Conservation (phyloP, 2,797 vertebrate genomes). For the Pipistrellus nathusii region DNA sequence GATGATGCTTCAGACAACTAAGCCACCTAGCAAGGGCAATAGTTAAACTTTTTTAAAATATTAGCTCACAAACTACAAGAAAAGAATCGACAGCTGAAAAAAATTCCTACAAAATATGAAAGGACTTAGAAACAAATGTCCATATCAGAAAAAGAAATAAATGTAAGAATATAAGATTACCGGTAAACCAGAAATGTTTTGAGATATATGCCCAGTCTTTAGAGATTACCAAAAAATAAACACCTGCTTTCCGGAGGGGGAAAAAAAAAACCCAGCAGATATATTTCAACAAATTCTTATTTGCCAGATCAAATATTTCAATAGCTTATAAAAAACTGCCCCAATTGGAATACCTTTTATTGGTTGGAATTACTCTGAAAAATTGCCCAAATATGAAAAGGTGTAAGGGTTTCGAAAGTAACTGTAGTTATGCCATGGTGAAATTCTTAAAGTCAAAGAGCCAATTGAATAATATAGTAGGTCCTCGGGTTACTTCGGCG, state of each 20-base stretch:
- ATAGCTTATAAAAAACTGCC: not conserved
- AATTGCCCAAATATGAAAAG: not conserved
- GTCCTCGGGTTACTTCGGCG: too few relatives aligned
- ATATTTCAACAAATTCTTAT: slow-evolving; percentile 26
- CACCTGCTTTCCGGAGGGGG: not conserved
- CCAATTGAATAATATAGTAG: not conserved
- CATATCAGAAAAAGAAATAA: not conserved
- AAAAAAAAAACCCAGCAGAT: not conserved
- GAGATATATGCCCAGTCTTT: not conserved
- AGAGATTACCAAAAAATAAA: not conserved
- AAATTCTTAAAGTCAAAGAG: not conserved
- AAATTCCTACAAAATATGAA: not conserved
- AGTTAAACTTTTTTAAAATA: slow-evolving; percentile 32
- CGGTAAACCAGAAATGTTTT: not conserved
- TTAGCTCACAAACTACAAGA: not conserved
- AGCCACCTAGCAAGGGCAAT: not conserved
- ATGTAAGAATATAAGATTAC: not conserved
- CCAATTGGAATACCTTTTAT: not conserved
- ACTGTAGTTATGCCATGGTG: not conserved
- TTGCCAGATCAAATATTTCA: slow-evolving; percentile 44
- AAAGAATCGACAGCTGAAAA: not conserved
- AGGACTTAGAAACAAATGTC: not conserved
- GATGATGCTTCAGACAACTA: not conserved
- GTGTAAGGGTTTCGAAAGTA: slow-evolving; percentile 27
- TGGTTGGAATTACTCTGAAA: slow-evolving; percentile 24